Base-by-base conservation (phyloP, 1,140 invertebrate species). In the Pseudobourletiella spinata region DNA sequence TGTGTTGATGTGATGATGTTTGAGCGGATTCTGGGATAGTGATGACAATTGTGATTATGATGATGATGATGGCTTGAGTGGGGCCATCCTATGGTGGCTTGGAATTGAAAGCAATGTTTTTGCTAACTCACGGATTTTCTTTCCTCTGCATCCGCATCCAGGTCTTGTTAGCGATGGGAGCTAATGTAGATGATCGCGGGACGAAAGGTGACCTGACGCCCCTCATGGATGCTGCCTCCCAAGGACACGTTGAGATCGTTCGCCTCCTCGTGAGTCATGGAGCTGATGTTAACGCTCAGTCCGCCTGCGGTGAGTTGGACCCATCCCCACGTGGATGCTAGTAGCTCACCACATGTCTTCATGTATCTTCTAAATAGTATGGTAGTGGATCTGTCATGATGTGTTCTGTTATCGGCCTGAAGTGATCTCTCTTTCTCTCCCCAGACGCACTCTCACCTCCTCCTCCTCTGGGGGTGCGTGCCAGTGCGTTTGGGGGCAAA, bases 211-310 rank as follows among this genome's bases (percentile, higher is more conserved):
- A 98, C 77, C 95, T 91, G 73, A 97, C 95, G 60, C 94, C 94
- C 25, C 78, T 97, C 64, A 97, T 98, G 93, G 94, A 97, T 77
- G 93, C 94, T 60, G 90, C 93, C 32, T 91, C 86, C 74, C 90
- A 91, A 58, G 94, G 94, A 8, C 91, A 95, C 80, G 82, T 90
- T 65, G 92, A 97, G 74, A 96, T 97, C 72, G 94, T 97, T 28
- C 83, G 86, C 71, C 80, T 98, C 56, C 81, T 98, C 59, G 82
- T 97, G 59, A 85, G 85, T 70, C 91, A 97, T 78, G 87, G 88
- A 70, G 94, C 93, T 52, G 91, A 96, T 79, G 91, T 96, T 2
- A 97, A 96, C 81, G 92, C 92, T 57, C 92, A 96, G 76, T 95
- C 92, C 32, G 87, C 89, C 26, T 93, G 91, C 73, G 91, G 87